Conservation (phyloP, 2,888 invertebrate genomes). For the Ornithoptera priamus region DNA sequence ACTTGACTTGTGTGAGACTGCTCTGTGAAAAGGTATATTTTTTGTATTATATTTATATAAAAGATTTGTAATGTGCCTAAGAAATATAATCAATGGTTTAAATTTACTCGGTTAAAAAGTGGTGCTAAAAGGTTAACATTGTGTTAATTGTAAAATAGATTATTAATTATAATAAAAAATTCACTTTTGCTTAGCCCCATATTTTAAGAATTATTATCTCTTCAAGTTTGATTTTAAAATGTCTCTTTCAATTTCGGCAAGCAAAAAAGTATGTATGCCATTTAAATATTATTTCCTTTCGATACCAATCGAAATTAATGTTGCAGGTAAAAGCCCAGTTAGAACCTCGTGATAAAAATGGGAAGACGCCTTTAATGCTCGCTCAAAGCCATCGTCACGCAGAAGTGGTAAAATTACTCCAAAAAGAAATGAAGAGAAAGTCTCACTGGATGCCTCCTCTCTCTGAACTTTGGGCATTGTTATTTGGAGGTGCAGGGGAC, state of each 20-base stretch:
- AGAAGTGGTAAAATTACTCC: slow-evolving; percentile 89
- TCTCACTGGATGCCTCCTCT: slow-evolving; percentile 93
- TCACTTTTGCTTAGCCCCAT: no score
- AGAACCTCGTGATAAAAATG: slow-evolving; percentile 93
- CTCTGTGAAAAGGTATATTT: slow-evolving; percentile 89
- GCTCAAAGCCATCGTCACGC: slow-evolving; percentile 93
- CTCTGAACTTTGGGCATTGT: slow-evolving; percentile 92
- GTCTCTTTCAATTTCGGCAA: no score
- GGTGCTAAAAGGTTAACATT: no score
- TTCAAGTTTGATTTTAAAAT: no score
- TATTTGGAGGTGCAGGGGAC: slow-evolving; percentile 95
- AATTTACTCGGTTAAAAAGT: no score
- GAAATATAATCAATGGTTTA: no score
- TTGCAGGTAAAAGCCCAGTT: slow-evolving; percentile 89
- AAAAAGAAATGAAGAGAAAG: slow-evolving; percentile 89
- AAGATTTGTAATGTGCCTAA: no score
- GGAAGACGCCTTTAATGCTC: slow-evolving; percentile 93
- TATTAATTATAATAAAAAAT: no score
- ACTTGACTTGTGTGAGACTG: slow-evolving; percentile 90
- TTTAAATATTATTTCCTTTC: no score
- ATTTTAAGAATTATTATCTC: no score
- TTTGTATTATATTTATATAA: neutral
- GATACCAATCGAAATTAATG: neutral
- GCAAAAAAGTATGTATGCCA: no score
- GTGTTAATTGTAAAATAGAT: no score